phyloP scores from a whole-genome alignment of 2,888 invertebrate species.

The Caenorhabditis angaria region DNA sequence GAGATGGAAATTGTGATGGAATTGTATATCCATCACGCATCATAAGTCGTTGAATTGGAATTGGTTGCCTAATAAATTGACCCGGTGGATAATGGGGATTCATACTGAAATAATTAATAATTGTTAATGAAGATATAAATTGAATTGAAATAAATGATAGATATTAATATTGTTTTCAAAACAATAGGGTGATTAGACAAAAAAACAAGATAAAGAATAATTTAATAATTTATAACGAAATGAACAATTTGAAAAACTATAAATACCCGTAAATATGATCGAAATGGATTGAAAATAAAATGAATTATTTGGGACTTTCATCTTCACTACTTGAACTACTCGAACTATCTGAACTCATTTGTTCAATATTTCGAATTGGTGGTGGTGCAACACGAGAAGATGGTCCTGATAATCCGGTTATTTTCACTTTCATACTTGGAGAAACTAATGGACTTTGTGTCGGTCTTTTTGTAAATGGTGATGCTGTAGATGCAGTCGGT shows the following conservation, averaged over 20 bases:
- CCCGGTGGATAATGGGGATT: neutral
- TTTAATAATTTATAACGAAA: neutral
- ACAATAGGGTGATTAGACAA: neutral
- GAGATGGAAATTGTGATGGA: slow-evolving; percentile 3
- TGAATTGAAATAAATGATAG: neutral
- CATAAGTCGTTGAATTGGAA: neutral
- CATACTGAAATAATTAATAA: too few species aligned
- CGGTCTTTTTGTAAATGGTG: neutral
- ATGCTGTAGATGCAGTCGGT: neutral
- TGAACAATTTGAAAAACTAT: neutral
- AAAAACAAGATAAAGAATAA: neutral
- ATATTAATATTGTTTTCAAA: neutral
- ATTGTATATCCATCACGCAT: slow-evolving; percentile 8
- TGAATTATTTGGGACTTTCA: slow-evolving; percentile 22
- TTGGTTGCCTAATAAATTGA: neutral
- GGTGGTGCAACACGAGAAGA: neutral
- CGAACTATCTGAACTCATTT: slow-evolving; percentile 63
- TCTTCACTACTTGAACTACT: slow-evolving; percentile 60
- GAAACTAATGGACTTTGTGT: neutral
- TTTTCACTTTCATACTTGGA: neutral
- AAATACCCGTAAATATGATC: neutral
- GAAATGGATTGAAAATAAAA: neutral
- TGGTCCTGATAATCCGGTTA: neutral
- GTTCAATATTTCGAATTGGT: slow-evolving; percentile 36
- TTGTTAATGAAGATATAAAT: too few species aligned